phyloP scores from a whole-genome alignment of 2,888 invertebrate species.

The Microctonus aethiopoides region DNA sequence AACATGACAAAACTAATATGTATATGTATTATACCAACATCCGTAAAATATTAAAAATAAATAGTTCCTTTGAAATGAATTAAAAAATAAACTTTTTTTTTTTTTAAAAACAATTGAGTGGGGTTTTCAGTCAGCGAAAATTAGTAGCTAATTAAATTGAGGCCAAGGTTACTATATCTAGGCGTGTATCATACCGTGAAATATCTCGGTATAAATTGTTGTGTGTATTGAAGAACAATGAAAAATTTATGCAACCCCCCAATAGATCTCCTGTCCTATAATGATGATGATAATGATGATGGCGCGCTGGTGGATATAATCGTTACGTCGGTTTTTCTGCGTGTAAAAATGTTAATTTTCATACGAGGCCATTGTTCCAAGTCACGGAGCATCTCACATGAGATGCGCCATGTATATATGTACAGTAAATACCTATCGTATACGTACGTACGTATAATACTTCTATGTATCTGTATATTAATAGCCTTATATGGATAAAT shows the following conservation, averaged over 20 bases:
- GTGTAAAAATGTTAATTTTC: constrained; percentile 53
- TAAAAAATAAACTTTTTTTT: background rate
- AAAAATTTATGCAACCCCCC: constrained; percentile 46
- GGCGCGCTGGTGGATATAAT: constrained; percentile 34
- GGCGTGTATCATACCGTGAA: constrained; percentile 21
- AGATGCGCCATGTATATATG: constrained; percentile 12
- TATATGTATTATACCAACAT: no score
- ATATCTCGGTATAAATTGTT: constrained; percentile 26
- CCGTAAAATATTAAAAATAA: no score
- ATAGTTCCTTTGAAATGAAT: background rate
- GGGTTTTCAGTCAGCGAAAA: background rate
- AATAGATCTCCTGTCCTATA: background rate
- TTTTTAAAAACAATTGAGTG: background rate
- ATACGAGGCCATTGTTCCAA: constrained; percentile 47
- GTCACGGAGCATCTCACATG: constrained; percentile 36
- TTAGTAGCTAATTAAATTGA: constrained; percentile 47
- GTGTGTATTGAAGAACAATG: constrained; percentile 44
- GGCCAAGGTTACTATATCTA: constrained; percentile 60
- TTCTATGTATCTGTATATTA: no score
- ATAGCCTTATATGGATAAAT: no score
- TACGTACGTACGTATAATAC: no score
- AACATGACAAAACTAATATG: background rate
- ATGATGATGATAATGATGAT: background rate
- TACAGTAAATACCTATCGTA: background rate
- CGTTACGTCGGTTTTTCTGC: constrained; percentile 41